phyloP scores from a whole-genome alignment of 2,888 invertebrate genomes.

The Lochmaea crataegi region DNA sequence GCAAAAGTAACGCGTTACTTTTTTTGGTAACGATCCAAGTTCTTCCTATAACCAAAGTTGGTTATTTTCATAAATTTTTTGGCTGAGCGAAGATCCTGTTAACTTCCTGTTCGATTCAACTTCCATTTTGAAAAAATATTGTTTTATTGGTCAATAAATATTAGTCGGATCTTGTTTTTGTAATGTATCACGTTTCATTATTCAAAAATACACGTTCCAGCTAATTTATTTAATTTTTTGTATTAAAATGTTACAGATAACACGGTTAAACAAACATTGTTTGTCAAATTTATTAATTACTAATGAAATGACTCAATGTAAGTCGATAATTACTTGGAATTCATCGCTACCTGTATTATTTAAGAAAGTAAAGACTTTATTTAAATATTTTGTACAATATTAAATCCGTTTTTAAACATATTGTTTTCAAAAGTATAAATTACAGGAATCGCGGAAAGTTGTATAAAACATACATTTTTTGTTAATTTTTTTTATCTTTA shows the following conservation, averaged over 20 bases:
- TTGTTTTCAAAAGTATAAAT: not conserved
- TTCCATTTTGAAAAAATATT: too few relatives aligned
- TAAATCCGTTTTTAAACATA: not conserved
- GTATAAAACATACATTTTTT: not conserved
- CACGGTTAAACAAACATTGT: not conserved
- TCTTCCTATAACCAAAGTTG: too few relatives aligned
- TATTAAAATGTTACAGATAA: not conserved
- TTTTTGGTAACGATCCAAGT: too few relatives aligned
- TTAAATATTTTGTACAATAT: conserved; percentile 13
- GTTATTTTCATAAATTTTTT: too few relatives aligned
- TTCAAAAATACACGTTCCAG: too few relatives aligned
- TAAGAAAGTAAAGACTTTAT: not conserved
- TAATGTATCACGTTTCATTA: too few relatives aligned
- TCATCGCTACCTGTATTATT: not conserved
- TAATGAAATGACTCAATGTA: not conserved
- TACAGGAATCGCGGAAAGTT: not conserved
- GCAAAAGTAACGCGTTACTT: too few relatives aligned
- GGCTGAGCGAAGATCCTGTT: too few relatives aligned
- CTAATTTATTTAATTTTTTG: not conserved
- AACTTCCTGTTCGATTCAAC: too few relatives aligned
- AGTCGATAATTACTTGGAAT: not conserved
- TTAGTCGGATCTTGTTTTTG: too few relatives aligned
- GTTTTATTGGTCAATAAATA: too few relatives aligned
- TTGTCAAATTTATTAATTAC: not conserved
- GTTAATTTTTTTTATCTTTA: not conserved